Evolutionary conservation across 2,797 vertebrate species (phyloP), one percentile per base, ranked within the genome.

Genomic region (Lagothrix lagotricha): DNA sequence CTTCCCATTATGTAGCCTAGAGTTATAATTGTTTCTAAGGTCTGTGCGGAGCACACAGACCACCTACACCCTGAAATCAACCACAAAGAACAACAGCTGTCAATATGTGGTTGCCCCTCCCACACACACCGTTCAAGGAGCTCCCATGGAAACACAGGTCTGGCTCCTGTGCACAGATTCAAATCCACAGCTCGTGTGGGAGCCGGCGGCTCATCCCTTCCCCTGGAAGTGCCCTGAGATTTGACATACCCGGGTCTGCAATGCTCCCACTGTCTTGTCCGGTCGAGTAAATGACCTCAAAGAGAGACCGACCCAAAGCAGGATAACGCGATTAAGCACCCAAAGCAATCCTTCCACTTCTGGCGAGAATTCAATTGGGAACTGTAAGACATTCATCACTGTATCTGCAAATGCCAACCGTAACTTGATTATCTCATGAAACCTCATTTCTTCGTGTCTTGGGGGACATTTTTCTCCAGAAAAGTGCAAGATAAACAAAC

Each of bases 231-330:
- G 30, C 33, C 6, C 67, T 36, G 39, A 0, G 0, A 82, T 6
- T n/a, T 44, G 6, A 15, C 20, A 33, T 3, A 6, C 28, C 8
- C 10, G 30, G n/a, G 48, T 11, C 48, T 41, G 6, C n/a, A 39
- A 28, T 2, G 4, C 13, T 41, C 9, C 39, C 5, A 3, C 39
- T 24, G 28, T 28, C 0, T 10, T 15, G 30, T 26, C 4, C 7
- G 0, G 50, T 20, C 0, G 1, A 72, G 75, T 1, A 33, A 79
- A 50, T 2, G n/a, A 54, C 54, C 17, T 85, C 15, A 12, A 48
- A 50, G 15, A 67, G 26, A 13, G 26, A 52, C 33, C 44, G 44
- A 20, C 57, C 28, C 41, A 48, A n/a, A 46, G n/a, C 22, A 79
- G 0, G 28, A 28, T 28, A n/a, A 72, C 44, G n/a, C 0, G 30